Percentiles rank a stretch among this genome's conserved stretches.
Evolutionary conservation across 2,113 vertebrate species (phyloP).

Genomic region (Triplophysa siluroides): DNA sequence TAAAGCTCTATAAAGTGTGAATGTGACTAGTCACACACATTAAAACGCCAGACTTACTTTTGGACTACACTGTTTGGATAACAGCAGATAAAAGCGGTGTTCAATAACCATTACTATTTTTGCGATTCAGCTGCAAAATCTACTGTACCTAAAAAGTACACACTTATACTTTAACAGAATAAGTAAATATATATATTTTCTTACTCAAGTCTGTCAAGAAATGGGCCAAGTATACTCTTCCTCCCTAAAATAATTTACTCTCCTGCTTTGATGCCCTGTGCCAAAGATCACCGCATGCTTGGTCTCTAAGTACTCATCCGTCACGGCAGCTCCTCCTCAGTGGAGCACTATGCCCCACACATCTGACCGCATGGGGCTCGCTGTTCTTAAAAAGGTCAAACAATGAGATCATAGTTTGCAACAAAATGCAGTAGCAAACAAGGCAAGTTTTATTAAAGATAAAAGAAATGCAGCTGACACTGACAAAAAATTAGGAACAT

Average conservation of each 20-base stretch:
- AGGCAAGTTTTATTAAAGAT: not conserved
- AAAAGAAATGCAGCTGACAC: not conserved
- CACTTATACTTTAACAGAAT: no score
- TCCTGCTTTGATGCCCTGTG: slow-evolving; percentile 22
- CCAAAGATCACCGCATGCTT: slow-evolving; percentile 42
- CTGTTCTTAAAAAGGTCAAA: slow-evolving; percentile 1
- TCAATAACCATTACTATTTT: no score
- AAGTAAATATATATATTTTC: no score
- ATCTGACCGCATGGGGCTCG: not conserved
- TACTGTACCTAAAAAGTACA: no score
- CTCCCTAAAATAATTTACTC: slow-evolving; percentile 21
- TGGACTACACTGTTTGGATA: no score
- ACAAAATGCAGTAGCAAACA: not conserved
- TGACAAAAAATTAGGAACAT: no score
- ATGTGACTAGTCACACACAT: no score
- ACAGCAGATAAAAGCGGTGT: no score
- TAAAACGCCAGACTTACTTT: no score
- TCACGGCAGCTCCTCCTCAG: slow-evolving; percentile 16
- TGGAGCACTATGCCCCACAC: not conserved
- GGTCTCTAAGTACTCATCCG: slow-evolving; percentile 38
- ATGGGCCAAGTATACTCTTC: not conserved
- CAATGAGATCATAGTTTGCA: slow-evolving; percentile 23
- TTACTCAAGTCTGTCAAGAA: not conserved
- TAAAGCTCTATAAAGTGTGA: no score
- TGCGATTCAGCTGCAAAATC: no score